Evolutionary conservation across 2,888 invertebrate species (phyloP), one percentile per base, ranked within the genome.

Genomic region (Blomia tropicalis): DNA sequence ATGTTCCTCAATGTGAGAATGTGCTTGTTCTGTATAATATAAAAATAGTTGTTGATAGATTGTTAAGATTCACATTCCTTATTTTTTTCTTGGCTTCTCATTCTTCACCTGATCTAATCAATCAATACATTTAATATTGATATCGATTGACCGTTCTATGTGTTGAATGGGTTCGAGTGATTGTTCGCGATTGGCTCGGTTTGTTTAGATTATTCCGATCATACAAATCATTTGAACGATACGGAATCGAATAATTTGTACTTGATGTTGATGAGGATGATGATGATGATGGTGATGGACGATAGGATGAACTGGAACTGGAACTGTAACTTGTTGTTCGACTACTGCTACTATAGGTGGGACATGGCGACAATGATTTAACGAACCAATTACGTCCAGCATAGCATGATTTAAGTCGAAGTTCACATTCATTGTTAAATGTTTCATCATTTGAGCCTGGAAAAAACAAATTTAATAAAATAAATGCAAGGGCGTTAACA

Each of bases 371-470:
- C 19, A 47, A 14, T 36, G 56, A 56, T 29, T 62, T 47, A 4
- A 64, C 58, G 32, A 64, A 64, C 11, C 31, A 43, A 44, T 64
- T 64, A 2, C 27, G 5, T 14, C 32, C 31, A 19, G 54, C 3
- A 14, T 29, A 17, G 29, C 64, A 64, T 1, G 64, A 64, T 7
- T 54, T 25, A n/a, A 64, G 44, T 43, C 64, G 43, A 7, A 64
- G n/a, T 47, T 47, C 41, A 51, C 64, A 64, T 43, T 64, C 60
- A 22, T 62, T 64, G 27, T 30, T 47, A 23, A 43, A 64, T 3
- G 63, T 64, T 25, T 58, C 53, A 17, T 59, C 43, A 58, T 64
- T 59, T 31, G 64, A 63, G 5, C 47, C 60, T 60, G 32, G 27
- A 53, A 3, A 47, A 7, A 19, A 47, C 14, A 27, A 7, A 27